phyloP scores from a whole-genome alignment of 2,888 invertebrate genomes.

The Crocallis elinguaria region DNA sequence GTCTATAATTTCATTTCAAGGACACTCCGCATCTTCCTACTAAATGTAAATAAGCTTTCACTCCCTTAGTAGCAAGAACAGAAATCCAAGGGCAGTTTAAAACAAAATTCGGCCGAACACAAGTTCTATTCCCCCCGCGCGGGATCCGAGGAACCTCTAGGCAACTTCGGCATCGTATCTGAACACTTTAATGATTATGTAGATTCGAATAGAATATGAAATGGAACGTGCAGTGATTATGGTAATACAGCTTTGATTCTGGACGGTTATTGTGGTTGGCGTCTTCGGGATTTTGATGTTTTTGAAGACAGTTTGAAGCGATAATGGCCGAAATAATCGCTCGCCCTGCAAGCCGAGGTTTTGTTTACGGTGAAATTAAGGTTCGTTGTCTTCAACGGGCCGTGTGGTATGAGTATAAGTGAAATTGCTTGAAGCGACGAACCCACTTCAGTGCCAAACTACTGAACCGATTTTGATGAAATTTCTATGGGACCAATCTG shows the following conservation, averaged over 20 bases:
- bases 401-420: too few relatives aligned
- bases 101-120: slow-evolving; percentile 20
- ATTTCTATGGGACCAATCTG: too few relatives aligned
- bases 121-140: slow-evolving; percentile 17
- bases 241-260: slow-evolving; percentile 32
- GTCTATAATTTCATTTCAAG: slow-evolving; percentile 3
- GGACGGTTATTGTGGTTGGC: background rate
- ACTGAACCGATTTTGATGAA: too few relatives aligned
- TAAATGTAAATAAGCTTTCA: slow-evolving; percentile 24
- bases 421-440: too few relatives aligned
- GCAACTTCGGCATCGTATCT: slow-evolving; percentile 4
- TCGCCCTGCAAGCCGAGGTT: too few relatives aligned
- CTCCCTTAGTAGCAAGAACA: slow-evolving; percentile 17
- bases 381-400: too few relatives aligned
- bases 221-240: slow-evolving; percentile 43
- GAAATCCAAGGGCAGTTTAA: slow-evolving; percentile 27
- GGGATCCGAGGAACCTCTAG: background rate
- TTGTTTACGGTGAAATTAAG: too few relatives aligned
- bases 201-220: slow-evolving; percentile 45
- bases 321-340: background rate
- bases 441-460: too few relatives aligned
- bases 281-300: background rate
- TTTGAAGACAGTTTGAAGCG: background rate
- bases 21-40: slow-evolving; percentile 17
- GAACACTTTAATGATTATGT: slow-evolving; percentile 44